Evolutionary conservation across 2,797 vertebrate genomes (phyloP), one percentile per base, ranked within the genome.

Genomic region (Melanotaenia maccullochi): DNA sequence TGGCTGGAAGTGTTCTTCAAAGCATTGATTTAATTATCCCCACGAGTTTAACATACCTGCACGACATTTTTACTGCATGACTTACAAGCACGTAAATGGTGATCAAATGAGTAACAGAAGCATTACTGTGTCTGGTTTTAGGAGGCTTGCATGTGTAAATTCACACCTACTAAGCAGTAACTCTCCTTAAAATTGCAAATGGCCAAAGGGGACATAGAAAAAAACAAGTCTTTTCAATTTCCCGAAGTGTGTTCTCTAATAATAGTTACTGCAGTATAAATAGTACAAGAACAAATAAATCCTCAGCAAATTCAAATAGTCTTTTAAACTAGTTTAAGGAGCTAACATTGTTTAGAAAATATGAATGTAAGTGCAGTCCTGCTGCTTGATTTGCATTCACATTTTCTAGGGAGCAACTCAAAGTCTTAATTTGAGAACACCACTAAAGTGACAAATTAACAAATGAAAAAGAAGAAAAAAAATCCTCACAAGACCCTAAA

Each of bases 41-140:
- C 76, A 63, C 55, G 76, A 75, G 84, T 84, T 87, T 67, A 81
- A 88, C 68, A 62, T 71, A 85, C 81, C 64, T 60, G 44, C 67
- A 79, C n/a, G 75, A 87, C 85, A 82, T 63, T 79, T 93, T 92
- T 86, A 92, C 79, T 9, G 73, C 68, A 59, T 89, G 87, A 87
- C 77, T 88, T 88, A 89, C 90, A 90, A 81, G 87, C 86, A 76
- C 84, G 74, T 90, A 89, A 89, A 87, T 44, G 54, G 36, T 49
- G 61, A 64, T 70, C 30, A 65, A 85, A 90, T 63, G 70, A 83
- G 61, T 65, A 88, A 60, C 87, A 85, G 86, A 76, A 73, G 84
- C 63, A 5, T 60, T 52, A 24, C 40, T 6, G 52, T 54, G 44
- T 3, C 33, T 82, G 76, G 65, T 73, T 79, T 71, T 69, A 25